phyloP scores from a whole-genome alignment of 2,113 vertebrate genomes.

The Bos indicus region DNA sequence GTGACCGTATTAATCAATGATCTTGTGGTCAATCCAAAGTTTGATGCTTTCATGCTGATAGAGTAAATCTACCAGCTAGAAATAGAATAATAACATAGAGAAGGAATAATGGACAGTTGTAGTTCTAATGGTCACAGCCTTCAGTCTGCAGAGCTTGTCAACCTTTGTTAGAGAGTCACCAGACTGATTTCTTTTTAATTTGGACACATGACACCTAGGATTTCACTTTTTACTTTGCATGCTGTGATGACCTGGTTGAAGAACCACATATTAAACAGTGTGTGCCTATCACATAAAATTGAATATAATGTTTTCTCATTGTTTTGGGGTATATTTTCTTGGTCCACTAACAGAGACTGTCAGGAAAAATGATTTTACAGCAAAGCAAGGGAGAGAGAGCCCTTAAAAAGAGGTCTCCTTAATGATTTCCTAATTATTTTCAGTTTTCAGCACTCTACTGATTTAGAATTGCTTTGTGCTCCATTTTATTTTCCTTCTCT shows the following conservation, averaged over 20 bases:
- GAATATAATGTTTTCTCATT: not conserved
- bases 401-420: not conserved
- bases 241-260: not conserved
- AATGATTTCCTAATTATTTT: constrained; percentile 9
- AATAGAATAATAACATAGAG: not conserved
- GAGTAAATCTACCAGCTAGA: constrained; percentile 5
- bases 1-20: not conserved
- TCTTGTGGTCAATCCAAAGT: constrained; percentile 27
- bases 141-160: not conserved
- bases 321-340: not conserved
- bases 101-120: not conserved
- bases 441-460: not conserved
- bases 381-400: not conserved
- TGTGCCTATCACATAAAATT: constrained; percentile 22
- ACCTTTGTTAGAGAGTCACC: not conserved
- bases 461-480: not conserved
- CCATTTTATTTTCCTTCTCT: constrained; percentile 1
- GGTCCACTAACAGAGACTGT: not conserved
- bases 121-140: rapidly evolving
- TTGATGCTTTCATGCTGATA: constrained; percentile 14
- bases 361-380: not conserved
- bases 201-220: constrained; percentile 42
- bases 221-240: constrained; percentile 53
- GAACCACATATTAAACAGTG: constrained; percentile 8
- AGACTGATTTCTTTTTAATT: constrained; percentile 69